These are phyloP conservation scores for Brachionus plicatilis DNA, from an alignment of 1,140 invertebrate genomes.

Conservation along the genomic window DNA sequence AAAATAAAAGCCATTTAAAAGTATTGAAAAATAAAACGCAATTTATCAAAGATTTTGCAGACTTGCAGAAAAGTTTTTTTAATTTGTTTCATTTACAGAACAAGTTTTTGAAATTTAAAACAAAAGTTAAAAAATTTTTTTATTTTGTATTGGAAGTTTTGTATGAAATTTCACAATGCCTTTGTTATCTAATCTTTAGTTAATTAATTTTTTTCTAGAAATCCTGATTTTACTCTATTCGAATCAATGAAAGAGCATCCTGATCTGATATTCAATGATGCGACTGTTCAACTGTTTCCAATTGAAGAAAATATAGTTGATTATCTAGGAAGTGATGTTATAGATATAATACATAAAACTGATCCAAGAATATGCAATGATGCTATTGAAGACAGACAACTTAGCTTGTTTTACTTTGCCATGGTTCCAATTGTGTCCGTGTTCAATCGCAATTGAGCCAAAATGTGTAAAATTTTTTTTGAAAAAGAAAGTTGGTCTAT, in stretches of 20 bases:
- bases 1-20: too few relatives aligned
- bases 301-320: conserved; percentile 41
- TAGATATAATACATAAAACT: conserved; percentile 24
- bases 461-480: not conserved
- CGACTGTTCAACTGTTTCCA: conserved; percentile 48
- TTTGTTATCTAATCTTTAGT: not conserved
- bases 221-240: conserved; percentile 54
- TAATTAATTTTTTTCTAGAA: conserved; percentile 13
- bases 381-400: not conserved
- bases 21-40: too few relatives aligned
- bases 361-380: conserved; percentile 31
- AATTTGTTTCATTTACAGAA: too few relatives aligned
- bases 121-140: too few relatives aligned
- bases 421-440: not conserved
- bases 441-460: not conserved
- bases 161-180: too few relatives aligned
- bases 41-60: conserved; percentile 62
- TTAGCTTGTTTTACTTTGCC: not conserved
- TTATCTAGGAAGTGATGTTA: conserved; percentile 30
- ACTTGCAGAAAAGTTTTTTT: conserved; percentile 45
- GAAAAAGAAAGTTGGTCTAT: not conserved
- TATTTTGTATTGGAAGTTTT: too few relatives aligned
- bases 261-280: conserved; percentile 53
- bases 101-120: too few relatives aligned
- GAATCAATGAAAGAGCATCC: conserved; percentile 51